Percentiles rank a stretch among this genome's conserved stretches.
Conservation (phyloP, 1,140 invertebrate species). For the Orchestia grillus region DNA sequence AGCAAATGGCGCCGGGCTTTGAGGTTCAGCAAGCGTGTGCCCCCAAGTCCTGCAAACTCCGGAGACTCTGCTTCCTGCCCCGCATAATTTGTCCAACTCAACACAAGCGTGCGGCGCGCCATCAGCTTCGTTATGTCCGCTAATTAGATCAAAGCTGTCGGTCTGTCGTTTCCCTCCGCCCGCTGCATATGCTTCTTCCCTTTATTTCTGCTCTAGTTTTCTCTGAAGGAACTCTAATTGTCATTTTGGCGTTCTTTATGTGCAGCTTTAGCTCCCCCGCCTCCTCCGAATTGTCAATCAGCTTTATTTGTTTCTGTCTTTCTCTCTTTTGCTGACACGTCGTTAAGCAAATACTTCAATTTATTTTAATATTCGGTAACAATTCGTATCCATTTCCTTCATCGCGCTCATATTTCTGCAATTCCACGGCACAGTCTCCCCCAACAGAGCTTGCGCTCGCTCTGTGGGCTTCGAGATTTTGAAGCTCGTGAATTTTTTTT, state of each 20-base stretch:
- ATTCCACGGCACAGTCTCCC: too few relatives aligned
- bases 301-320: not conserved
- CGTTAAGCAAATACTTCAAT: too few relatives aligned
- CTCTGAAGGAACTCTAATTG: not conserved
- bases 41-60: conserved; percentile 12
- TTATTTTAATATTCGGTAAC: too few relatives aligned
- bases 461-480: too few relatives aligned
- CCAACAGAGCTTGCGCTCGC: too few relatives aligned
- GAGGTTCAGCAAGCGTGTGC: conserved; percentile 53
- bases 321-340: not conserved
- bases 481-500: too few relatives aligned
- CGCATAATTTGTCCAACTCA: not conserved
- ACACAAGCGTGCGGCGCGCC: not conserved
- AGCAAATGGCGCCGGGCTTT: conserved; percentile 47
- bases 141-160: conserved; percentile 43
- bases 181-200: not conserved
- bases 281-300: too few relatives aligned
- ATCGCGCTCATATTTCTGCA: too few relatives aligned
- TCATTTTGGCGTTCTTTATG: not conserved
- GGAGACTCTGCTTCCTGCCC: conserved; percentile 4
- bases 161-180: not conserved
- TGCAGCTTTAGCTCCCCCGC: too few relatives aligned
- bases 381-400: too few relatives aligned
- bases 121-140: conserved; percentile 16
- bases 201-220: not conserved